Evolutionary conservation across 2,888 invertebrate genomes (phyloP).

Genomic region (Drosophila acutilabella): DNA sequence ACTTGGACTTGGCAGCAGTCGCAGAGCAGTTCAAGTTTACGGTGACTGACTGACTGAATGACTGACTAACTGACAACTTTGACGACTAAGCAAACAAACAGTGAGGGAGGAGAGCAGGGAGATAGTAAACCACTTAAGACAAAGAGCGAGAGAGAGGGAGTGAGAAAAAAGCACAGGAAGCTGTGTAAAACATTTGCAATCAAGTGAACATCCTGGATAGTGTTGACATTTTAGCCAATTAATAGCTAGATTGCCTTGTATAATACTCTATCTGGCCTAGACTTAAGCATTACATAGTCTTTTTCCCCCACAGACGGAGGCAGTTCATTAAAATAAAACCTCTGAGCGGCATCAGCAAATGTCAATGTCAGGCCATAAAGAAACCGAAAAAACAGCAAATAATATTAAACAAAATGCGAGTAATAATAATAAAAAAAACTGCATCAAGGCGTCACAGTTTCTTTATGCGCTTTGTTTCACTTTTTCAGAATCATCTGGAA

Average conservation of each 20-base stretch:
- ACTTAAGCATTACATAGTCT: slow-evolving; percentile 10
- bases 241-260: not conserved
- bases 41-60: slow-evolving; percentile 63
- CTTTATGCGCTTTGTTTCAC: slow-evolving; percentile 1
- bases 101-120: not conserved
- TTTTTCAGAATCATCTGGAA: slow-evolving; percentile 22
- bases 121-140: slow-evolving; percentile 61
- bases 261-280: not conserved
- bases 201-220: slow-evolving; percentile 66
- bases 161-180: slow-evolving; percentile 23
- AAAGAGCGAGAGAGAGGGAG: not conserved
- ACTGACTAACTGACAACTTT: slow-evolving; percentile 49
- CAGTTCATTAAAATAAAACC: slow-evolving; percentile 17
- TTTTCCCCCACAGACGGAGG: too few species aligned
- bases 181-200: slow-evolving; percentile 38
- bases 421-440: slow-evolving; percentile 28
- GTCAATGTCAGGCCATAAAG: slow-evolving; percentile 79
- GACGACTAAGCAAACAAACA: slow-evolving; percentile 66
- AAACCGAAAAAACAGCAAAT: slow-evolving; percentile 50
- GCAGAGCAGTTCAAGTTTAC: slow-evolving; percentile 66
- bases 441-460: slow-evolving; percentile 47
- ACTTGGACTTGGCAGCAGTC: slow-evolving; percentile 61
- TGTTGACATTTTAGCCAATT: not conserved
- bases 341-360: slow-evolving; percentile 70
- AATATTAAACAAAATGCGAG: slow-evolving; percentile 24